phyloP scores from a whole-genome alignment of 2,113 vertebrate species.

The Nibea albiflora region DNA sequence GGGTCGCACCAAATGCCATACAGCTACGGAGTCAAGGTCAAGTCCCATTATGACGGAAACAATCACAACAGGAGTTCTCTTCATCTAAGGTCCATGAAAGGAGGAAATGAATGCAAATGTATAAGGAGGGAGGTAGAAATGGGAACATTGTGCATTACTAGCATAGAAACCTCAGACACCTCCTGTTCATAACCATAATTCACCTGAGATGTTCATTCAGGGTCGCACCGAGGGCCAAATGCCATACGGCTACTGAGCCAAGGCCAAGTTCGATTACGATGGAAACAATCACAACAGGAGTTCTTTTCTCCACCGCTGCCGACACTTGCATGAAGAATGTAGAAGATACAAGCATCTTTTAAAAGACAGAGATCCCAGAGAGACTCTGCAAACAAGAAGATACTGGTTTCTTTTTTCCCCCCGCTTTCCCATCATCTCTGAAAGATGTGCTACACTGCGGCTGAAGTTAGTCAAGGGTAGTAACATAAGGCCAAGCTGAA shows the following conservation, averaged over 20 bases:
- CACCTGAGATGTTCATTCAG: conserved; percentile 15
- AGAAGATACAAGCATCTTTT: conserved; percentile 18
- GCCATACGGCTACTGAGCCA: neutral
- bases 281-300: conserved; percentile 7
- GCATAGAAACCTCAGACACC: neutral
- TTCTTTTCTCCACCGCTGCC: conserved; percentile 7
- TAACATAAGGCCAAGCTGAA: conserved; percentile 55
- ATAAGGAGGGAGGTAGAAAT: neutral
- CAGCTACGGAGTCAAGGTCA: conserved; percentile 1
- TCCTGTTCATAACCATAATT: neutral
- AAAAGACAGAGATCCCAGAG: conserved; percentile 35
- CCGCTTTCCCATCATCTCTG: conserved; percentile 14
- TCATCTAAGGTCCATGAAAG: neutral
- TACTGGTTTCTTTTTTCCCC: conserved; percentile 5
- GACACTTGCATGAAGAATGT: conserved; percentile 23
- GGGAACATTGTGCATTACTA: neutral
- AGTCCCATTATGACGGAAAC: conserved; percentile 23
- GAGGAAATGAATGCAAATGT: conserved; percentile 29
- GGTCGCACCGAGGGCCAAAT: conserved; percentile 18
- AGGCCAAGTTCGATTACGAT: conserved; percentile 7
- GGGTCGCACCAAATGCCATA: conserved; percentile 26
- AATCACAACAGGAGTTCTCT: neutral
- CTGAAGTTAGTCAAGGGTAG: conserved; percentile 50
- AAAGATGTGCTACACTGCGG: conserved; percentile 18
- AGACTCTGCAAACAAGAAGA: conserved; percentile 34